Evolutionary conservation across 64 coral and sea anemone genomes (phyloP), one percentile per base, ranked within the genome.

Genomic region (Platygyra sinensis): DNA sequence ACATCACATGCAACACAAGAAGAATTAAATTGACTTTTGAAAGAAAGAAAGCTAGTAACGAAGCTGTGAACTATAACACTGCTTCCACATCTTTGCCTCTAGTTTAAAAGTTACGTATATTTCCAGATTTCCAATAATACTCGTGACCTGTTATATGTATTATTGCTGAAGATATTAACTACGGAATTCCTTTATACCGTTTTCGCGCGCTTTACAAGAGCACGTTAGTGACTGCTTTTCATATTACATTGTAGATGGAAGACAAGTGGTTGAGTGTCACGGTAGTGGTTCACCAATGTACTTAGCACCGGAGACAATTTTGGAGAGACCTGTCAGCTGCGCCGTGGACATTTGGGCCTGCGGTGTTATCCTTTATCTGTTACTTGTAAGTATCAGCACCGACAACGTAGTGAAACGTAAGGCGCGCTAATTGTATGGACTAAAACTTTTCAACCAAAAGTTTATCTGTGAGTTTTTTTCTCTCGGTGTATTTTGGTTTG

Each of bases 311-410:
- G 96, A 98, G 38, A 94, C 92, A 22, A 90, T 98, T 50, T 52
- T 94, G 8, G 96, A 94, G 52, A 89, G 79, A 50, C 74, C 86
- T 4, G 87, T 94, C 29, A 80, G 74, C 55, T 92, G 67, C 33
- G 86, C 89, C 10, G 96, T 98, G 38, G 96, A 98, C 82, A 89
- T 98, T 64, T 98, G 96, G 96, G 87, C 92, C 16, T 98, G 96
- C 67, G 96, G 96, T 60, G 96, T 98, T 30, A 98, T 98, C 72
- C 86, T 98, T 7, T 98, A 94, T 30, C 50, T 98, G 36, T 46
- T 98, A 30, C 67, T 98, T 87, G 96, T 98, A 92, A 77, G 93
- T 82, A 87, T 60, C 42, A 39, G 11, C 10, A n/a, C 10, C 65
- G 4, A 2, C 22, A 27, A 9, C 1, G 24, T 10, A 5, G 24